Percentiles rank a stretch among this genome's conserved stretches.
Evolutionary conservation across 1,140 invertebrate genomes (phyloP).

Genomic region (Drosophila lacertosa): DNA sequence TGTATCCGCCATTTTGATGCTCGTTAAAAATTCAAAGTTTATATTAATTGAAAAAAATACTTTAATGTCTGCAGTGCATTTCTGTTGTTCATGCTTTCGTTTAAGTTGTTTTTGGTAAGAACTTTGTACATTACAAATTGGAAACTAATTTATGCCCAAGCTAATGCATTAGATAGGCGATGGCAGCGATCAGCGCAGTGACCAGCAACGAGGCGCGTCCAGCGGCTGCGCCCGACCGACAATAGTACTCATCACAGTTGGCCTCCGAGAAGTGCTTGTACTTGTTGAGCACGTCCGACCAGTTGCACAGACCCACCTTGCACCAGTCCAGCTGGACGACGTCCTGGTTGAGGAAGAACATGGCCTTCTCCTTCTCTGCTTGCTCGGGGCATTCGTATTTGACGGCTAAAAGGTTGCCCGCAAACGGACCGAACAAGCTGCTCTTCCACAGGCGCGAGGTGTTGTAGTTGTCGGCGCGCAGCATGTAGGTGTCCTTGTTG

Average conservation of each 20-base stretch:
- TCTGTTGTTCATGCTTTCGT: too few relatives aligned
- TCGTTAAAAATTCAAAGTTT: too few relatives aligned
- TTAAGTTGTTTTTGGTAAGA: too few relatives aligned
- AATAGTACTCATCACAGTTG: conserved; percentile 71
- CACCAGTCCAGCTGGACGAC: conserved; percentile 86
- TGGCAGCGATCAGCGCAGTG: conserved; percentile 44
- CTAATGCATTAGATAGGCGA: conserved; percentile 78
- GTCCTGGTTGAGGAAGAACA: conserved; percentile 87
- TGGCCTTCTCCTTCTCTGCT: conserved; percentile 86
- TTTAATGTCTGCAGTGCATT: too few relatives aligned
- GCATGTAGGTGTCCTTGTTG: conserved; percentile 86
- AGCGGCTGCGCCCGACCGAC: conserved; percentile 48
- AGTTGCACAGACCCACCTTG: conserved; percentile 87
- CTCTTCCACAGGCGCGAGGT: conserved; percentile 88
- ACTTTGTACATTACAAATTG: conserved; percentile 73
- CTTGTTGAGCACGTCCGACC: conserved; percentile 77
- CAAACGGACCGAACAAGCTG: conserved; percentile 90
- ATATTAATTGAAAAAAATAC: too few relatives aligned
- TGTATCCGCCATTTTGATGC: too few relatives aligned
- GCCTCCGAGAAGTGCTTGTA: conserved; percentile 63
- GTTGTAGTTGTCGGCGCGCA: conserved; percentile 89
- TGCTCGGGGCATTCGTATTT: conserved; percentile 85
- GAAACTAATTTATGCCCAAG: conserved; percentile 36
- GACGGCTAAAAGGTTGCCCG: conserved; percentile 90
- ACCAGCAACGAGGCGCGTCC: conserved; percentile 32